These are phyloP conservation scores for Sinotaia quadrata DNA, from an alignment of 2,888 invertebrate genomes.

Conservation along the genomic window DNA sequence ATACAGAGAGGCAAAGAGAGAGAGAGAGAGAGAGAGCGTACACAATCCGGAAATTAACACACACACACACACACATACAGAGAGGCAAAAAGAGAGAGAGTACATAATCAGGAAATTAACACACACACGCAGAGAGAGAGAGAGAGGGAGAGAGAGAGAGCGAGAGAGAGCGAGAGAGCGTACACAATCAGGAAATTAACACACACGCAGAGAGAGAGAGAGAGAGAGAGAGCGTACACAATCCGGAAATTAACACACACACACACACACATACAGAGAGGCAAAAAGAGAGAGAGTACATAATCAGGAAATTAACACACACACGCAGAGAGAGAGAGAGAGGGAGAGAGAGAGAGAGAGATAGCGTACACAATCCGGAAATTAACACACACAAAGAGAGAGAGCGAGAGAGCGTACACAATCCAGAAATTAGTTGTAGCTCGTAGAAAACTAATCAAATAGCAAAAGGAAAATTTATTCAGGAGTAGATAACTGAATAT, in stretches of 20 bases:
- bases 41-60: background rate
- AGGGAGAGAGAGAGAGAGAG: background rate
- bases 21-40: background rate
- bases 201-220: background rate
- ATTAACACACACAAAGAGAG: too few relatives aligned
- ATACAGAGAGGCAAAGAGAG: background rate
- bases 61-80: background rate
- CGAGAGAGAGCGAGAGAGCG: too few relatives aligned
- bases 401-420: background rate
- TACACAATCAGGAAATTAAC: background rate
- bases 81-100: background rate
- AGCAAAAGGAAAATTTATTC: too few relatives aligned
- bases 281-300: background rate
- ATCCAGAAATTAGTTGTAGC: background rate
- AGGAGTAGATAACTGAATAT: too few relatives aligned
- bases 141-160: conserved; percentile 6
- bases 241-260: background rate
- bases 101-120: background rate
- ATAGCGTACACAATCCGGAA: too few relatives aligned
- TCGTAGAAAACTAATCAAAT: background rate
- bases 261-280: background rate
- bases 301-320: background rate
- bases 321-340: background rate
- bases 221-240: background rate
- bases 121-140: background rate